Evolutionary conservation across 2,113 vertebrate genomes (phyloP).

Genomic region (Gnathonemus echidnorhynchus): DNA sequence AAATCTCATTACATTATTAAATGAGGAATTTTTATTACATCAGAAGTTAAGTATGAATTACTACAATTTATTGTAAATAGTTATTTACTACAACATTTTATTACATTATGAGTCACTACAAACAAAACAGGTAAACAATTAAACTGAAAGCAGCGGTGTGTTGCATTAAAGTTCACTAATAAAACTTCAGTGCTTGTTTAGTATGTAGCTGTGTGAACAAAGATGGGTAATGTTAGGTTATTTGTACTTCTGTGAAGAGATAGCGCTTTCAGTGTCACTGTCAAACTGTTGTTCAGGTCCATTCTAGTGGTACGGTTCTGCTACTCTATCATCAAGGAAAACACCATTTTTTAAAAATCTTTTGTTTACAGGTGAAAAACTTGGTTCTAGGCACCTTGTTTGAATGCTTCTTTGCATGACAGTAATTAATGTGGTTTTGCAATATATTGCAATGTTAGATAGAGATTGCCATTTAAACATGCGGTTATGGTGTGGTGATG

Average conservation of each 20-base stretch:
- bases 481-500: not conserved
- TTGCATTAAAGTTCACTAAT: not conserved
- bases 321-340: not conserved
- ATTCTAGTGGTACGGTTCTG: not conserved
- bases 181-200: not conserved
- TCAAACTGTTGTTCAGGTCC: not conserved
- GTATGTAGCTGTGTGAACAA: not conserved
- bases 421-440: not conserved
- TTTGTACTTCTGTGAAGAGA: not conserved
- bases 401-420: not conserved
- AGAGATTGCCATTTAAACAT: not conserved
- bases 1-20: not conserved
- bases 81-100: too few relatives aligned
- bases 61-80: too few relatives aligned
- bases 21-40: not conserved
- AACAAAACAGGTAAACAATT: not conserved
- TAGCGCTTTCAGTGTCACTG: not conserved
- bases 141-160: not conserved
- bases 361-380: constrained; percentile 7
- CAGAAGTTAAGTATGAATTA: not conserved
- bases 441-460: not conserved
- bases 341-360: not conserved
- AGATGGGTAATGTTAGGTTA: not conserved
- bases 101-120: not conserved
- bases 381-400: not conserved